phyloP scores from a whole-genome alignment of 2,113 vertebrate genomes.

The Odocoileus hemionus region DNA sequence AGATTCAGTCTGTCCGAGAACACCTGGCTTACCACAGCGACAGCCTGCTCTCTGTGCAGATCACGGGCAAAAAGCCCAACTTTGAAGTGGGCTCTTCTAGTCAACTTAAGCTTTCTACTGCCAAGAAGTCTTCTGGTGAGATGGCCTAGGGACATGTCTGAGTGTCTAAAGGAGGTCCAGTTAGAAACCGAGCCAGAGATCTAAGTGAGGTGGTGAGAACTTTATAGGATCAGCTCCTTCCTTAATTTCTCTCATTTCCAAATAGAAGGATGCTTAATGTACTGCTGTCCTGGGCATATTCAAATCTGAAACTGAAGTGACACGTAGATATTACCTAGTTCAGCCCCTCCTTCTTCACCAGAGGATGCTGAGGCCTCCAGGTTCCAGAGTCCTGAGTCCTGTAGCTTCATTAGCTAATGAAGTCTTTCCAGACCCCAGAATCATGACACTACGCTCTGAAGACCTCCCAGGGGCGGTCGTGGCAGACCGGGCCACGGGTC shows the following conservation, averaged over 20 bases:
- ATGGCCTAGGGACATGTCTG: not conserved
- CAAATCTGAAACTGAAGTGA: not conserved
- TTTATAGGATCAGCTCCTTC: not conserved
- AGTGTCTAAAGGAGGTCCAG: not conserved
- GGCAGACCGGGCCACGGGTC: no score
- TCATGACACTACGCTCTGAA: not conserved
- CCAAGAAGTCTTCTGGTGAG: slow-evolving; percentile 82
- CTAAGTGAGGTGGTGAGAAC: not conserved
- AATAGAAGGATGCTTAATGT: not conserved
- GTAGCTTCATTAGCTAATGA: not conserved
- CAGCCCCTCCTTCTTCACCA: not conserved
- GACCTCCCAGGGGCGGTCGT: not conserved
- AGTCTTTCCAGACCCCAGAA: not conserved
- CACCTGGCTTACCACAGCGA: slow-evolving; percentile 80
- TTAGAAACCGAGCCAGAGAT: not conserved
- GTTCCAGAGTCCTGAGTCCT: not conserved
- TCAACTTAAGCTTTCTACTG: slow-evolving; percentile 88
- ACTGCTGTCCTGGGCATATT: not conserved
- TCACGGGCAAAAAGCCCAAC: slow-evolving; percentile 90
- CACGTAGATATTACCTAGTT: not conserved
- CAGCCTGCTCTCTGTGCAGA: slow-evolving; percentile 77
- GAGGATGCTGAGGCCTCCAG: not conserved
- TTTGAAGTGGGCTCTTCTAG: slow-evolving; percentile 94
- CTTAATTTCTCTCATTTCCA: not conserved
- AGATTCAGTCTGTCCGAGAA: slow-evolving; percentile 65